Conservation (phyloP, 2,888 invertebrate species). For the Didymodactylos carnosus region DNA sequence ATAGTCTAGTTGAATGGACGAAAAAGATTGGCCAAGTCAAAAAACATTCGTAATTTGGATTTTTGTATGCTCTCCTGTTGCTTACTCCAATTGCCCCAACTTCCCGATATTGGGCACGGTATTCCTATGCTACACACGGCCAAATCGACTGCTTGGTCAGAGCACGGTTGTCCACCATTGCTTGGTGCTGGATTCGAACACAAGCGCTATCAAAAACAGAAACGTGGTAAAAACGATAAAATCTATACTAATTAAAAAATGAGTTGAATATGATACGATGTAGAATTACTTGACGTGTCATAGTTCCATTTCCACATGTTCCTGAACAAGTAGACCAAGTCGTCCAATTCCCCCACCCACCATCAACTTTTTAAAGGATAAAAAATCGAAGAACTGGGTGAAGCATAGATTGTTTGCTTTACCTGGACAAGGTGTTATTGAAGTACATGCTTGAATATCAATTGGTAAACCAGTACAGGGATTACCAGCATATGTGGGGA, state of each 20-base stretch:
- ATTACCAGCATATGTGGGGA: constrained; percentile 22
- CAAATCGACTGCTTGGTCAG: constrained; percentile 18
- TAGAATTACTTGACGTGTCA: no score
- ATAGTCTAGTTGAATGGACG: no score
- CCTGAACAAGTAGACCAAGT: constrained; percentile 18
- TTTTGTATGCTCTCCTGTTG: no score
- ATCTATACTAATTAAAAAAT: no score
- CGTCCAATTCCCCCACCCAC: not conserved
- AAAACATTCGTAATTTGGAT: no score
- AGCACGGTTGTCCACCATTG: constrained; percentile 22
- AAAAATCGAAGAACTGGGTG: not conserved
- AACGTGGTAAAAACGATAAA: no score
- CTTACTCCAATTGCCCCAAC: no score
- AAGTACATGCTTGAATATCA: not conserved
- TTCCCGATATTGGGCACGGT: no score
- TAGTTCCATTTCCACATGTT: constrained; percentile 25
- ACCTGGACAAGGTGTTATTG: not conserved
- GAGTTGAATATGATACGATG: no score
- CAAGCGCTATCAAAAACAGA: constrained; percentile 18
- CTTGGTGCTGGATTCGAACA: constrained; percentile 25
- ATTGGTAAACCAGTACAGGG: constrained; percentile 20
- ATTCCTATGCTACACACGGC: no score
- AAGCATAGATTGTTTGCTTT: no score
- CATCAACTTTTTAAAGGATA: not conserved
- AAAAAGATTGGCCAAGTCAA: no score